Base-by-base conservation (phyloP, 2,113 vertebrate species). In the Vanacampus margaritifer region DNA sequence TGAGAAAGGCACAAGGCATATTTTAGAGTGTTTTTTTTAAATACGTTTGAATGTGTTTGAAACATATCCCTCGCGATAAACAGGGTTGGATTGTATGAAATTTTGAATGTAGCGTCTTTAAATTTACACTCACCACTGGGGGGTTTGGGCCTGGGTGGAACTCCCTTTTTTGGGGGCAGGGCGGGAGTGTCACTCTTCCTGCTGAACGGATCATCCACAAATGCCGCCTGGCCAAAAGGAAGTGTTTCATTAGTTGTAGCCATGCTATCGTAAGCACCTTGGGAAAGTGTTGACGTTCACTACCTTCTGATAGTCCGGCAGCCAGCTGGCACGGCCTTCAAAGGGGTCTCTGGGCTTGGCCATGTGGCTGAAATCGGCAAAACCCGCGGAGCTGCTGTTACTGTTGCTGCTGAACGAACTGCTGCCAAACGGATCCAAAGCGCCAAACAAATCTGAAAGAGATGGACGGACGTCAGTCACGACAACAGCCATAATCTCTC, bases 351-450 rank as follows among this genome's bases (percentile, higher is more conserved):
- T 92, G 90, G 95, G 91, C 91, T 98, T 96, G 24, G 95, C 93
- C 97, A 99, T 99, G 80, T 95, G 95, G 88, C 95, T 99, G 91
- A 99, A 99, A 89, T 99, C 96, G 39, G 97, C 97, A 80, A 99
- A 99, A 39, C 95, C 95, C 77, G 95, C 89, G 2, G 88, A 87
- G 69, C 94, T 94, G 66, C 89, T 88, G 64, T 91, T 54, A 16
- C 24, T 94, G 82, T 93, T 76, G 71, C 74, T 74, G 75, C 76
- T 74, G 75, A 87, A 86, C 0, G 83, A 80, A 37, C 93, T 79
- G 64, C 94, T 95, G 81, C 95, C 95, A 67, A 99, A 98, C 0
- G 95, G 96, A 81, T 98, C 96, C 65, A 98, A 73, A 0, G 94
- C 93, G 45, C 94, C 94, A 75, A 98, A 99, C 0, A 93, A 91